phyloP scores from a whole-genome alignment of 1,140 invertebrate species.

The Papilio glaucus region DNA sequence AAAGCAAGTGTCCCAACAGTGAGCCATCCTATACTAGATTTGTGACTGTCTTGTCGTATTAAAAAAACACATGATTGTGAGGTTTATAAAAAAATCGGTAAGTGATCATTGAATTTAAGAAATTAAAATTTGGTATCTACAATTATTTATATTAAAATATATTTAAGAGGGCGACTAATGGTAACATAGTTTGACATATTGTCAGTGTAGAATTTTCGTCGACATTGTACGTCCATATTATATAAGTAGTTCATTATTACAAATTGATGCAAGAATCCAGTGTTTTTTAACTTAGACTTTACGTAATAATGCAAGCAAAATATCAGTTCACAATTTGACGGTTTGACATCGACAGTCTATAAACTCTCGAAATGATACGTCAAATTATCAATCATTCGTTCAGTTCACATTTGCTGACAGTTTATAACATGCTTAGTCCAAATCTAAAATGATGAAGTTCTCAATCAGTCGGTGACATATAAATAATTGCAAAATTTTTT shows the following conservation, averaged over 20 bases:
- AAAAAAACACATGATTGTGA: slow-evolving; percentile 60
- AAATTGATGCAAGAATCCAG: slow-evolving; percentile 3
- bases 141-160: slow-evolving; percentile 33
- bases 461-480: too few species aligned
- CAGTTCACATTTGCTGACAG: too few species aligned
- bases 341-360: too few species aligned
- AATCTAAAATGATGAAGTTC: too few species aligned
- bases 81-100: slow-evolving; percentile 46
- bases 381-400: too few species aligned
- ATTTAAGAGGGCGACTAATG: slow-evolving; percentile 28
- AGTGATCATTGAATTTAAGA: background rate
- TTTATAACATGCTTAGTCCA: too few species aligned
- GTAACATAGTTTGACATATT: slow-evolving; percentile 26
- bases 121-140: slow-evolving; percentile 11
- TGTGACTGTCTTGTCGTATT: slow-evolving; percentile 60
- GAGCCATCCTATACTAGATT: slow-evolving; percentile 42
- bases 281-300: background rate
- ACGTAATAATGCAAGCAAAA: too few species aligned
- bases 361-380: too few species aligned
- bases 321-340: too few species aligned
- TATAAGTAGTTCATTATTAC: background rate
- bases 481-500: too few species aligned
- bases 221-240: background rate
- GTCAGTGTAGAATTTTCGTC: background rate
- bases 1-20: background rate